Base-by-base conservation (phyloP, 2,113 vertebrate genomes). In the Morone saxatilis region DNA sequence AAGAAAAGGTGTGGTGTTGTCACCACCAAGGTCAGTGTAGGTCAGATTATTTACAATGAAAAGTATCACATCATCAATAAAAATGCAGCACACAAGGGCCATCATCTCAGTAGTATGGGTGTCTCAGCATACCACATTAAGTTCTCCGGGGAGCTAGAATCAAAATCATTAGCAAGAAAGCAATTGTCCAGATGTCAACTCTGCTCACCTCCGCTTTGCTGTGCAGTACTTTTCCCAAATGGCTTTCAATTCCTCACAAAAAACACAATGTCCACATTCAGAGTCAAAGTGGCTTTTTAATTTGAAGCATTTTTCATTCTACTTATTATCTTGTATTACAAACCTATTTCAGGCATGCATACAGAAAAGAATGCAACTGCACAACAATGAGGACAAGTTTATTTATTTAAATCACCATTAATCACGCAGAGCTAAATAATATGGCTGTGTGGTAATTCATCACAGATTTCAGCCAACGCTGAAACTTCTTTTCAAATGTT, bases 361-460 rank as follows among this genome's bases (percentile, higher is more conserved):
- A 14, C 13, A 56, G 69, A 71, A 73, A 76, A 61, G 2, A 79
- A 69, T 60, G 54, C 17, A 75, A 78, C 38, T 1, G 50, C 65
- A 38, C 67, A 72, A 91, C 81, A 91, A 86, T 81, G 81, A 67
- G 45, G 61, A 56, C 22, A 7, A 20, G 43, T 75, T 89, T 83
- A 81, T 92, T 91, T 89, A 89, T 93, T 93, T 83, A 84, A 86
- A 89, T 89, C 56, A 17, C 48, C 83, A 92, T 95, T 94, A 94
- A 91, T 94, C 92, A 89, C 51, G 43, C 53, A 17, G 79, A 69
- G 81, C 43, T 75, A 81, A 86, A 92, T 80, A 87, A 84, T 63
- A 80, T 19, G 78, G 59, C 75, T 0, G 22, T 17, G 9, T 41
- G 25, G 88, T 85, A 84, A 92, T 91, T 92, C 76, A 93, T 92